These are phyloP conservation scores for Cerastoderma edule DNA, from an alignment of 2,888 invertebrate species.

Conservation along the genomic window DNA sequence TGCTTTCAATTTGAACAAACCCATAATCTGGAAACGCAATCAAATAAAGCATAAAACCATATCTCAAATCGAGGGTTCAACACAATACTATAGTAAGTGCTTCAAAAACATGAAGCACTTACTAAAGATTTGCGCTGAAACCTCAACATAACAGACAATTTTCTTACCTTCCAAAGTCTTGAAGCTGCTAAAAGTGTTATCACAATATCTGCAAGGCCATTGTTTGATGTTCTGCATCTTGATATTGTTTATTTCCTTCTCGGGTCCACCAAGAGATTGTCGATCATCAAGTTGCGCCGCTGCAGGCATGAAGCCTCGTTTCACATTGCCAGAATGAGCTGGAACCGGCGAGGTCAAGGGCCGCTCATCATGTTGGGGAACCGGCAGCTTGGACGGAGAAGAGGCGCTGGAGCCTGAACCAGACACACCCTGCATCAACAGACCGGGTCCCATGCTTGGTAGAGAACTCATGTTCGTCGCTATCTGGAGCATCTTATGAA, in stretches of 20 bases:
- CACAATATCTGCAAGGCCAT: constrained; percentile 95
- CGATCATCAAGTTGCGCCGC: constrained; percentile 35
- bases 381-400: constrained; percentile 39
- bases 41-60: too few species aligned
- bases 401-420: constrained; percentile 19
- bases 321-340: constrained; percentile 32
- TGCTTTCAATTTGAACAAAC: too few species aligned
- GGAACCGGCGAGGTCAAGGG: constrained; percentile 29
- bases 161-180: constrained; percentile 93
- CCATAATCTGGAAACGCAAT: too few species aligned
- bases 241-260: constrained; percentile 50
- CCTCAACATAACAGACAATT: too few species aligned
- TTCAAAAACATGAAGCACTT: too few species aligned
- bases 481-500: constrained; percentile 65
- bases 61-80: too few species aligned
- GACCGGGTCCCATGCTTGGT: constrained; percentile 58
- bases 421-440: constrained; percentile 44
- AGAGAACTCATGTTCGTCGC: constrained; percentile 64
- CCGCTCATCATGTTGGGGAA: constrained; percentile 11
- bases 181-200: constrained; percentile 93
- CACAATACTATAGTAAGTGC: too few species aligned
- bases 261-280: constrained; percentile 28
- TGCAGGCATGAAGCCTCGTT: not conserved
- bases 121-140: too few species aligned
- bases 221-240: constrained; percentile 86